Conservation (phyloP, 2,797 vertebrate genomes). For the Enteromius mattozi region DNA sequence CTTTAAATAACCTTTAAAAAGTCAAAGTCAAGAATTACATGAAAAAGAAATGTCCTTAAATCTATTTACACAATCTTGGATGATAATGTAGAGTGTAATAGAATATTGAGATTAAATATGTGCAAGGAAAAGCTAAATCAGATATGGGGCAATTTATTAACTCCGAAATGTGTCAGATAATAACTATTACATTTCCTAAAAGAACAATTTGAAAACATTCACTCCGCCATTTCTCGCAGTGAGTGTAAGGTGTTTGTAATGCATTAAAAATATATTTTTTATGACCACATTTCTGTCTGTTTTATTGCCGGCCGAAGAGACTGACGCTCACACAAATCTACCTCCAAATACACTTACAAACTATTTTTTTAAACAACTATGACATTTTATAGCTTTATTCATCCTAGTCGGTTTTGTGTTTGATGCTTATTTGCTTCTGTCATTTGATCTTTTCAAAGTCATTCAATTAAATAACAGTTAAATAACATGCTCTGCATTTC, state of each 20-base stretch:
- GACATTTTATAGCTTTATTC: slow-evolving; percentile 5
- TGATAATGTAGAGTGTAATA: background rate
- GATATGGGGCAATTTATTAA: background rate
- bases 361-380: background rate
- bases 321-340: slow-evolving; percentile 14
- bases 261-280: background rate
- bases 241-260: background rate
- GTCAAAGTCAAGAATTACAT: background rate
- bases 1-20: background rate
- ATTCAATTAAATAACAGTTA: background rate
- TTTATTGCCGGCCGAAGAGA: background rate
- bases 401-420: background rate
- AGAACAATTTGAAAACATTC: background rate
- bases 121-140: background rate
- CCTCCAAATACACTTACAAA: background rate
- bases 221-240: background rate
- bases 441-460: background rate
- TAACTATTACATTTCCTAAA: background rate
- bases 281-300: slow-evolving; percentile 22
- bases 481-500: background rate
- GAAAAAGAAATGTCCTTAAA: background rate
- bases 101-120: background rate
- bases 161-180: background rate
- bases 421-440: background rate
- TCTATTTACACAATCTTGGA: background rate